Evolutionary conservation across 2,888 invertebrate species (phyloP).

Genomic region (Cetonia aurata): DNA sequence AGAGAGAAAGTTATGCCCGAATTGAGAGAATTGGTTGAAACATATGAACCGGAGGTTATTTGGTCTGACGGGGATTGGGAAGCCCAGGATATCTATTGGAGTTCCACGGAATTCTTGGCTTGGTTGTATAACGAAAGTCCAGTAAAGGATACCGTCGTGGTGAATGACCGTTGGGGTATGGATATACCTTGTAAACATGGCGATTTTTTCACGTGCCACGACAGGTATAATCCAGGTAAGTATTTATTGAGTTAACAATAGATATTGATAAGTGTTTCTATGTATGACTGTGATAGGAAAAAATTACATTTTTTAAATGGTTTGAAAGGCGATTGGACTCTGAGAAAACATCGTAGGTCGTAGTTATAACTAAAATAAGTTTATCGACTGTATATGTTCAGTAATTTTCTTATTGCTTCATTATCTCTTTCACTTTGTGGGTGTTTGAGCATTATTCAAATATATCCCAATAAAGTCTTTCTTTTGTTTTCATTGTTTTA

Average conservation of each 20-base stretch:
- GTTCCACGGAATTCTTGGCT: constrained; percentile 84
- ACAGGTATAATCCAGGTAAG: constrained; percentile 83
- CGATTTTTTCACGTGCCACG: constrained; percentile 87
- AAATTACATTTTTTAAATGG: not conserved
- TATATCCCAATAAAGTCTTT: no score
- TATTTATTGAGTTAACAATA: not conserved
- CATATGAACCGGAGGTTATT: constrained; percentile 81
- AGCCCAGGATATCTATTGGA: constrained; percentile 86
- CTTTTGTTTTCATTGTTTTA: no score
- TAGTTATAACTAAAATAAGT: no score
- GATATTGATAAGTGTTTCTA: not conserved
- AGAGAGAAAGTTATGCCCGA: constrained; percentile 83
- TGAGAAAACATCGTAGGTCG: no score
- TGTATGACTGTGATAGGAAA: not conserved
- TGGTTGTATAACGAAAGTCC: constrained; percentile 95
- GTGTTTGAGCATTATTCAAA: no score
- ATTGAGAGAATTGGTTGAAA: constrained; percentile 79
- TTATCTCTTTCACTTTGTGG: no score
- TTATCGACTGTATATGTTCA: no score
- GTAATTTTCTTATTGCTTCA: no score
- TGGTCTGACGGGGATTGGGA: constrained; percentile 99
- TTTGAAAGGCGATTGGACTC: no score
- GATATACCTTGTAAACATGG: constrained; percentile 87
- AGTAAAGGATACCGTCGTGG: constrained; percentile 88
- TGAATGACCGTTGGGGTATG: constrained; percentile 95